Evolutionary conservation across 2,113 vertebrate genomes (phyloP), one percentile per base, ranked within the genome.

Genomic region (Osmerus mordax): DNA sequence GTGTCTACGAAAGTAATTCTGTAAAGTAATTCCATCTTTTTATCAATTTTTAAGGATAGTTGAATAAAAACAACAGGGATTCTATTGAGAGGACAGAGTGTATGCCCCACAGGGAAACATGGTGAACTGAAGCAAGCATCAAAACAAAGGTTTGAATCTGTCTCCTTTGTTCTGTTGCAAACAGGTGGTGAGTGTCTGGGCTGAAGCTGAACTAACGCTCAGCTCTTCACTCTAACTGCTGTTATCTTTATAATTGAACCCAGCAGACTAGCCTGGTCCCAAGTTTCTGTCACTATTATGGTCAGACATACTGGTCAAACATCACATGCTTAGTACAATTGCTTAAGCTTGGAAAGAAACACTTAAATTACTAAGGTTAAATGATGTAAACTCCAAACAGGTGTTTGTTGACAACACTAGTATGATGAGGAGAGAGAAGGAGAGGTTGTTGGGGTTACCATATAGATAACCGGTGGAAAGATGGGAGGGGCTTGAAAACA

Each of bases 131-230:
- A 56, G 68, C 84, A 65, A 67, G 7, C 41, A 47, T 12, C 41
- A 83, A 80, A 76, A 36, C 67, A 53, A 14, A 70, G 80, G 73
- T 70, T 66, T 47, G 73, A 78, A 67, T 77, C 29, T 23, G 53
- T 61, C 19, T 7, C 19, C 18, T 86, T 83, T 86, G 81, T 81
- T 87, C 85, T 74, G 74, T 87, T 87, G 83, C 87, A 70, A 78
- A 62, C 76, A 71, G 72, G 84, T 75, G 84, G 84, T 86, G 79
- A 11, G 74, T 80, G 83, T 86, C 80, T 70, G 68, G 78, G 82
- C 83, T 62, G 75, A 78, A 78, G 87, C 84, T 67, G 47, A 70
- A 65, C n/a, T 18, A 56, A n/a, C 55, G n/a, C n/a, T 16, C 62
- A 11, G 78, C 15, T 69, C 21, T 3, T 65, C 79, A 64, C n/a